These are phyloP conservation scores for Tyria jacobaeae DNA, from an alignment of 2,888 invertebrate species.

Conservation along the genomic window DNA sequence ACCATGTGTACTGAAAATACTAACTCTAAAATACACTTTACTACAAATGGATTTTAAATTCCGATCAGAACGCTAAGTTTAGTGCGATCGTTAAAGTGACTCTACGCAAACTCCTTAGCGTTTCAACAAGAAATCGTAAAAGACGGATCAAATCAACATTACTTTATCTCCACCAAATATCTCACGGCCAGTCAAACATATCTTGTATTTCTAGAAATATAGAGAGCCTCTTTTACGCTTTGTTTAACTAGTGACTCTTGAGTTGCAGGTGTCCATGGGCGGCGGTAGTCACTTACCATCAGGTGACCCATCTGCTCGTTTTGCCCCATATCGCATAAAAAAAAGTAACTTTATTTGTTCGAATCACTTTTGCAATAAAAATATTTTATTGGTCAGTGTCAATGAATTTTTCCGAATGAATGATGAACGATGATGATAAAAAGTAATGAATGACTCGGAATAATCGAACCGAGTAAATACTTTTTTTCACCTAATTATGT, in stretches of 20 bases:
- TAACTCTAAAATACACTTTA: conserved; percentile 20
- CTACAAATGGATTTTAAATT: conserved; percentile 38
- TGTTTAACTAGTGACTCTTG: conserved; percentile 34
- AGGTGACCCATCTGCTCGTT: too few species aligned
- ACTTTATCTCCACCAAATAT: conserved; percentile 45
- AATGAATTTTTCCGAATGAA: too few species aligned
- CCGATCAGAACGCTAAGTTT: conserved; percentile 40
- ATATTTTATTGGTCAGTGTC: too few species aligned
- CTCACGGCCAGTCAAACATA: conserved; percentile 24
- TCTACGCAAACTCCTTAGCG: conserved; percentile 33
- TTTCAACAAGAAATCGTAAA: conserved; percentile 48
- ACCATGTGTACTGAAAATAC: conserved; percentile 8
- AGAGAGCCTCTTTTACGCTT: conserved; percentile 32
- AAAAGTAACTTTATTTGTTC: too few species aligned
- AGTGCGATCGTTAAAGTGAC: conserved; percentile 37
- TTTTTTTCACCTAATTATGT: too few species aligned
- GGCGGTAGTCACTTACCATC: too few species aligned
- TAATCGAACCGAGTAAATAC: too few species aligned
- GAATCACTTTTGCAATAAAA: too few species aligned
- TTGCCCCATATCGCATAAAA: too few species aligned
- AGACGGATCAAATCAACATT: conserved; percentile 42
- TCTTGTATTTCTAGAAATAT: conserved; percentile 36
- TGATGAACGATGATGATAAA: too few species aligned
- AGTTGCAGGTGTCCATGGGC: too few species aligned
- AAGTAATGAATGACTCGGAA: too few species aligned